phyloP scores from a whole-genome alignment of 2,797 vertebrate species.

The Chlorospingus flavigularis region DNA sequence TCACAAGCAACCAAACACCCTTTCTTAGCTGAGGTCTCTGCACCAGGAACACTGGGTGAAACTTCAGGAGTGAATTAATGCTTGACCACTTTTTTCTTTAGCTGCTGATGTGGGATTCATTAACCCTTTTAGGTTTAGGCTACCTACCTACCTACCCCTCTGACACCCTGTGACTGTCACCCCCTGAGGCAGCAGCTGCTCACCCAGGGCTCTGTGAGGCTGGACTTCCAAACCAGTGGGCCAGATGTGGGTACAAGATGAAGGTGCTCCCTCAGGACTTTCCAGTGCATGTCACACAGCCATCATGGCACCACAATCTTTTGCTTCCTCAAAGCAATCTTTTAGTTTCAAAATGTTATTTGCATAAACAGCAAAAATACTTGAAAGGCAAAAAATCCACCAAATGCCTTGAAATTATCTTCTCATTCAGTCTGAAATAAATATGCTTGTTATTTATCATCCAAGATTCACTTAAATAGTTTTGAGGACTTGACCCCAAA shows the following conservation, averaged over 20 bases:
- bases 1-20: fast-evolving
- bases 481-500: not conserved
- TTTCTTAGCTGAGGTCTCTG: not conserved
- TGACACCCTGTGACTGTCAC: not conserved
- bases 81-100: not conserved
- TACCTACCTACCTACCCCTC: not conserved
- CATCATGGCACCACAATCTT: not conserved
- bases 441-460: not conserved
- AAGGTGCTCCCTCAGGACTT: not conserved
- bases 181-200: not conserved
- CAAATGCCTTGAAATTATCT: not conserved
- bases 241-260: not conserved
- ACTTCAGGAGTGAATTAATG: not conserved
- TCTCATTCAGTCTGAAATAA: not conserved
- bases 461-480: not conserved
- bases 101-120: not conserved
- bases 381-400: not conserved
- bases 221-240: not conserved
- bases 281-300: not conserved
- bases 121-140: not conserved
- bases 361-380: not conserved
- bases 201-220: fast-evolving
- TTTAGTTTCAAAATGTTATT: not conserved
- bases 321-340: not conserved
- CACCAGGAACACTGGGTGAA: not conserved